Evolutionary conservation across 2,888 invertebrate species (phyloP), one percentile per base, ranked within the genome.

Genomic region (Gymnosoma rotundatum): DNA sequence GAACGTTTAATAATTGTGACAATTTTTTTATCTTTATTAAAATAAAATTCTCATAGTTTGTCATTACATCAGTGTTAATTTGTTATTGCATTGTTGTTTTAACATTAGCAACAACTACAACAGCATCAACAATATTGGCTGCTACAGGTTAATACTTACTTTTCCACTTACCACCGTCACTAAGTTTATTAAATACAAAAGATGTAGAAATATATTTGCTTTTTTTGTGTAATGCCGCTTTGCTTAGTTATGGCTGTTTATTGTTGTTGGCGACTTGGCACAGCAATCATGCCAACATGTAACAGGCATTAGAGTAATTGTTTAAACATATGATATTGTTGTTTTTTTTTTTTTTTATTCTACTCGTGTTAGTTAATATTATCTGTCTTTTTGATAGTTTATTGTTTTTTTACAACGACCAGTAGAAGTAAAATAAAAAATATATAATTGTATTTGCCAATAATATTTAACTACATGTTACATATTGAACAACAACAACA

Each of bases 271-370:
- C 63, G 50, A n/a, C 54, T 56, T 74, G 48, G 38, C 14, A 14
- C 38, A 42, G 61, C 61, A 69, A 45, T 63, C 80, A 75, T 75
- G 80, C 80, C 74, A 81, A 75, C 74, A 75, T 75, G 69, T 75
- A 81, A 75, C 74, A 69, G 74, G 50, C 80, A 81, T 81, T 81
- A 75, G 74, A 75, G 67, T 75, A 81, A 81, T 81, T 75, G 80
- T 69, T 69, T 50, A 38, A 74, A 78, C 63, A 74, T 56, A 63
- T 69, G 50, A 58, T 78, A 67, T 50, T 54, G 52, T 20, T 60
- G 48, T 63, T 60, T 1, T 60, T 4, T 54, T 25, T 78, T 25
- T 1, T 73, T 25, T 64, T 48, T 38, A 12, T 78, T 73, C 25
- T 64, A 38, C 38, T 70, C 63, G 56, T 58, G n/a, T 42, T 48